A percentile compares a stretch with the other conserved stretches of the same genome.
Conservation (phyloP, 2,113 vertebrate species). For the Campylomormyrus numenius region DNA sequence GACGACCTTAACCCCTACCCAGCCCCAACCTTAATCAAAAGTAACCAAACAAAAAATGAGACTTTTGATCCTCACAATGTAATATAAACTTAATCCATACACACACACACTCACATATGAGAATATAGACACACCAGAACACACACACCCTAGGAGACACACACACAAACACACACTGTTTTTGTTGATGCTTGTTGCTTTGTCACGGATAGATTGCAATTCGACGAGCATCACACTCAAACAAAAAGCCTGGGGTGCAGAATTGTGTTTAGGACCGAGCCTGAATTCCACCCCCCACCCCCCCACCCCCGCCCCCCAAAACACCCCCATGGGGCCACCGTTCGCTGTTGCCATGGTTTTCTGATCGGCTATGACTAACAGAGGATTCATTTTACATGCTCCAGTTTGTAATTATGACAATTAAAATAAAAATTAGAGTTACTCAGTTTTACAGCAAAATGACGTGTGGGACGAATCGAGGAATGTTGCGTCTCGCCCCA, state of each 20-base stretch:
- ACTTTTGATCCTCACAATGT: too few species aligned
- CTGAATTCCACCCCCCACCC: neutral
- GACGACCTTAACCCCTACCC: too few species aligned
- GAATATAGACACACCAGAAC: too few species aligned
- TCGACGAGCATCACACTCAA: neutral
- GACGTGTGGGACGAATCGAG: slow-evolving; percentile 43
- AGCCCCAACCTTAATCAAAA: too few species aligned
- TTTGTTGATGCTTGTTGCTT: neutral
- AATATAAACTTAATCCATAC: neutral
- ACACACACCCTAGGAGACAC: neutral
- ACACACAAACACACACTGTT: neutral
- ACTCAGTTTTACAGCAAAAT: slow-evolving; percentile 37
- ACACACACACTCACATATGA: neutral
- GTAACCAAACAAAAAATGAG: too few species aligned
- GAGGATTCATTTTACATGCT: slow-evolving; percentile 50
- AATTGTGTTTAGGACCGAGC: slow-evolving; percentile 18
- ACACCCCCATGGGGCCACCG: slow-evolving; percentile 29
- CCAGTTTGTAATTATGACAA: slow-evolving; percentile 53
- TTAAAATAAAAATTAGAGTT: slow-evolving; percentile 49
- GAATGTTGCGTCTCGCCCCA: slow-evolving; percentile 38
- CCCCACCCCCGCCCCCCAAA: slow-evolving; percentile 25
- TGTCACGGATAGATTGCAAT: neutral
- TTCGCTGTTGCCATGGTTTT: slow-evolving; percentile 32
- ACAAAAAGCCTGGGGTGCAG: neutral
- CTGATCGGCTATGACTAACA: slow-evolving; percentile 51